Evolutionary conservation across 2,888 invertebrate genomes (phyloP), one percentile per base, ranked within the genome.

Genomic region (Synanthedon myopaeformis): DNA sequence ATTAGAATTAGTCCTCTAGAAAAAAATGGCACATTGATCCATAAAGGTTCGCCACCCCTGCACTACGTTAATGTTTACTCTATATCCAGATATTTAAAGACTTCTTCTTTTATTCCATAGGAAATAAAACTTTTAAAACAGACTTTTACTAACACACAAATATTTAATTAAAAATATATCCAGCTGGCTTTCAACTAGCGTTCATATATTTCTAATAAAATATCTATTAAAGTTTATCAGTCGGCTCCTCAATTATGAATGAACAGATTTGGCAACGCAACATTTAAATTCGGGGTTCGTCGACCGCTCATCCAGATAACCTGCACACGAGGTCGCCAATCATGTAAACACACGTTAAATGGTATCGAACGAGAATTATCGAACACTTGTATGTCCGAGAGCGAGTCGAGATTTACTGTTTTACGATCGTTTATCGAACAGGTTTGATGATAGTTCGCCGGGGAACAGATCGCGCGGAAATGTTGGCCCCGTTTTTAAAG

Each of bases 241-340:
- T 60, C 59, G 56, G 60, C 62, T 63, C 61, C 62, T 63, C 61
- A 58, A 62, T 62, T 61, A 67, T 70, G 70, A 72, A 73, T 72
- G 72, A 63, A 57, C 61, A 62, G 64, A 72, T 74, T 76, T 76
- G 72, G 76, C 74, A 72, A 63, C 65, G 61, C 48, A 56, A 63
- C 63, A 35, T 35, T 35, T 59, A 63, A 57, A 58, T 59, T 59
- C 60, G 52, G 41, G 54, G 65, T 59, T 65, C 62, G 57, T 56
- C 56, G 69, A 61, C 62, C 65, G 49, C 42, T 41, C 17, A 23
- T 49, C 51, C 49, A 51, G 67, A 67, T 67, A 66, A 67, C 67
- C 68, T 64, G 64, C 60, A 59, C 55, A 49, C 42, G 58, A 53
- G 45, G 19, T 53, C 35, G 10, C 45, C 45, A 45, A 45, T 45